Evolutionary conservation across 2,797 vertebrate genomes (phyloP), one percentile per base, ranked within the genome.

Genomic region (Microchirus variegatus): DNA sequence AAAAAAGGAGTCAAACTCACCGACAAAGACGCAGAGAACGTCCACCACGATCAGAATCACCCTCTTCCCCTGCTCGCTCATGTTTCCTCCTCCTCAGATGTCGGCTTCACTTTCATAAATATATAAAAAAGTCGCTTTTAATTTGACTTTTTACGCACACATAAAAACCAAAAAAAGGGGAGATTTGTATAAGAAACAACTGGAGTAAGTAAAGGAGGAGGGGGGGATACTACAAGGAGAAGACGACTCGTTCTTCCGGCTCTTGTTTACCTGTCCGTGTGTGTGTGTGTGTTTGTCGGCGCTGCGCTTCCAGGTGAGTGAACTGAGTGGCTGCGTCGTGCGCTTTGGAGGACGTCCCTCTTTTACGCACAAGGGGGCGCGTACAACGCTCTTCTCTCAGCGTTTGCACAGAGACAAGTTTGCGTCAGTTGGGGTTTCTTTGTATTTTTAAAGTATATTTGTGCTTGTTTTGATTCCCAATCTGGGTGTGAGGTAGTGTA

Each of bases 41-140:
- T 98, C 96, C 90, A 95, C 92, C 73, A 87, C 81, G 74, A 97
- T 90, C 83, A 96, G 93, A 41, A 95, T 70, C 77, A 90, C 91
- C 69, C 91, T 95, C 83, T 93, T 96, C 5, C 67, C 59, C 54
- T 87, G 85, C 80, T 92, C 92, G 40, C 84, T 46, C 91, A 93
- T 93, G 81, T 67, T 87, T 82, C 44, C 69, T 63, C 44, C 69
- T 63, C 61, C 75, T 56, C 58, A 73, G 44, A 4, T 52, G 17
- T 47, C 14, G 66, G 66, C 10, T 40, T 38, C 53, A 51, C 79
- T 70, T 55, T 79, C 75, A 73, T 56, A 64, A 50, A 47, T 26
- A 53, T 54, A 8, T 12, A 22, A 19, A 22, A 37, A 13, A 17
- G 48, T 12, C 12, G 13, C 52, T 52, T 16, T 31, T 38, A 45